Base-by-base conservation (phyloP, 2,113 vertebrate species). In the Falco punctatus region DNA sequence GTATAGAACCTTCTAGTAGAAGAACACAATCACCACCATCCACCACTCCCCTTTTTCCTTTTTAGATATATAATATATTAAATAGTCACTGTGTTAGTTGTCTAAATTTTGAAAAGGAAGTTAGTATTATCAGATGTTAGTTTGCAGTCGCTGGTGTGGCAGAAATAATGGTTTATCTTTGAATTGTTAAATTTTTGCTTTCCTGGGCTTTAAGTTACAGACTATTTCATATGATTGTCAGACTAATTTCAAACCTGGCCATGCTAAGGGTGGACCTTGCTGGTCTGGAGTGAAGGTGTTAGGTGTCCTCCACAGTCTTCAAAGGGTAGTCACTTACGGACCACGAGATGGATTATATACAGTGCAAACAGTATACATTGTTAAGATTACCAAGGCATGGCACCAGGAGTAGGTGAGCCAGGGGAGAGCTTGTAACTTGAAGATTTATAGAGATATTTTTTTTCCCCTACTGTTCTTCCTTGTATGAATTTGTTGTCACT, bases 1-100 rank as follows among this genome's bases (percentile, higher is more conserved):
- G 9, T 1, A 2, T 5, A 4, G n/a, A 74, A 23, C 8, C 55
- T 55, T 46, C 7, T 10, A 5, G 16, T 54, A 20, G 17, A 67
- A n/a, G 40, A 77, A 9, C 13, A 35, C 0, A 0, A 38, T 28
- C 40, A 24, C n/a, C 24, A 13, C 19, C 19, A 22, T 28, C 59
- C 15, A 48, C 11, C 8, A 5, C 11, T 12, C 6, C 6, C 3
- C 9, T 33, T 8, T 16, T n/a, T 77, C 42, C 23, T 32, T 73
- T 54, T 27, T 21, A 18, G 11, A 27, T 55, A 4, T 35, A 10
- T 40, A 22, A 10, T 73, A 14, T 6, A 48, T 48, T 28, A 20
- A 55, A 13, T 33, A 20, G 10, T 69, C 6, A 11, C 20, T 88
- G 75, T 38, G 9, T 42, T 81, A 52, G 24, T 23, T 86, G 17